Base-by-base conservation (phyloP, 2,797 vertebrate genomes). In the Pyrocephalus nanus region DNA sequence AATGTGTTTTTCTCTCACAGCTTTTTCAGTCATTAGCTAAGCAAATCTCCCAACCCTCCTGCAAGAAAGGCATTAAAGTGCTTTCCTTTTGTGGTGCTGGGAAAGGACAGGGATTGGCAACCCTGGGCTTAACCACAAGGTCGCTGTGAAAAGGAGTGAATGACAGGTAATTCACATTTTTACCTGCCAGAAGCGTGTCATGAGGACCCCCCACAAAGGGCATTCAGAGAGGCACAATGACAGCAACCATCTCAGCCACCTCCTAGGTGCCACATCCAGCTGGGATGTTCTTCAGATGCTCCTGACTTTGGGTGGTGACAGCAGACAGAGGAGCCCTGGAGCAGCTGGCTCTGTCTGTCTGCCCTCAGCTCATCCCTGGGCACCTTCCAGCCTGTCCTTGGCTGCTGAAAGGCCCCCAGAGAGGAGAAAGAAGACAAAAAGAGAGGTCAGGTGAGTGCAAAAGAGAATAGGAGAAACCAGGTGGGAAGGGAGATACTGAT, bases 181-280 rank as follows among this genome's bases (percentile, higher is more conserved):
- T 27, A 64, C 40, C 47, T 70, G 26, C 20, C 22, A 60, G 36
- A 48, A 53, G 26, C 2, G 11, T 70, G 34, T n/a, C 3, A 2
- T 26, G 72, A 48, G 47, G 22, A 48, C 22, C 47, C 6, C 13
- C 11, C 27, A 8, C 11, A 32, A 36, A 21, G 53, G 55, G n/a
- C 51, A 42, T n/a, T 23, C 20, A 7, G 21, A 21, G 32, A 34
- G 65, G 45, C 42, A 70, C 65, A 72, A 6, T 1, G 21, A 34
- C 65, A 62, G n/a, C 15, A 32, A 29, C 15, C 45, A 38, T 43
- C 88, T 27, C 23, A n/a, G 34, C 17, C 51, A 43, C 53, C 30
- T 66, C 62, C 40, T 26, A 3, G 0, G 0, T 27, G 40, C 27
- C 66, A 36, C 21, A 19, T 38, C 42, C n/a, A 2, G 30, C 43